Percentiles rank a stretch among this genome's conserved stretches.
Evolutionary conservation across 2,113 vertebrate species (phyloP).

Genomic region (Collichthys lucidus): DNA sequence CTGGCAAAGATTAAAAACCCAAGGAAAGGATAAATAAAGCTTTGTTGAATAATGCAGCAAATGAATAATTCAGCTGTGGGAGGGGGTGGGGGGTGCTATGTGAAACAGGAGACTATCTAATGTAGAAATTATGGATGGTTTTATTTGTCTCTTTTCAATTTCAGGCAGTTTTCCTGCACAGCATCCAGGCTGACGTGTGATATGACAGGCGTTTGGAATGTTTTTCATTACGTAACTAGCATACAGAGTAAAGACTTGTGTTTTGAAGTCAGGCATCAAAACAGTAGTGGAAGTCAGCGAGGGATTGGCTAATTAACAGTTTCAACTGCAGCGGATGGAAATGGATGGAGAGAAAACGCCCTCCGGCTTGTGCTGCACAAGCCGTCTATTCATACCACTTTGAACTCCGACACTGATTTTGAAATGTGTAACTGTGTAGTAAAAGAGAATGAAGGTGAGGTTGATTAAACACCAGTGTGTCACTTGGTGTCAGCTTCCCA

Average conservation of each 20-base stretch:
- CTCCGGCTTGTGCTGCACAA: neutral
- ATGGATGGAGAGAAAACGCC: neutral
- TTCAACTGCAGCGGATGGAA: neutral
- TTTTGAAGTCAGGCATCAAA: constrained; percentile 33
- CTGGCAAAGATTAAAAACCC: constrained; percentile 72
- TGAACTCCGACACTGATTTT: neutral
- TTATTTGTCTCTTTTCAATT: constrained; percentile 42
- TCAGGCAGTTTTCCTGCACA: constrained; percentile 10
- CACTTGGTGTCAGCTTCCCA: neutral
- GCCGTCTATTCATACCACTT: neutral
- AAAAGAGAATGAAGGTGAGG: neutral
- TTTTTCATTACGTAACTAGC: constrained; percentile 1
- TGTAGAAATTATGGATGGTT: constrained; percentile 47
- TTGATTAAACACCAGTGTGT: constrained; percentile 7
- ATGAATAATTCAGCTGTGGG: constrained; percentile 67
- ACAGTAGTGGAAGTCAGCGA: neutral
- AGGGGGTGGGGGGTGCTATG: neutral
- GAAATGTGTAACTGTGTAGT: constrained; percentile 20
- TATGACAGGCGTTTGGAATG: constrained; percentile 26
- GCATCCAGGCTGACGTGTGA: neutral
- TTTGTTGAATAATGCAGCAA: constrained; percentile 74
- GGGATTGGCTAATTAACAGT: constrained; percentile 23
- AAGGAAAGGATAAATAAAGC: constrained; percentile 70
- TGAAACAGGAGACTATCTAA: constrained; percentile 39
- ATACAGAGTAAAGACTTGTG: neutral